These are phyloP conservation scores for Drosophila trapezifrons DNA, from an alignment of 1,140 invertebrate species.

Conservation along the genomic window DNA sequence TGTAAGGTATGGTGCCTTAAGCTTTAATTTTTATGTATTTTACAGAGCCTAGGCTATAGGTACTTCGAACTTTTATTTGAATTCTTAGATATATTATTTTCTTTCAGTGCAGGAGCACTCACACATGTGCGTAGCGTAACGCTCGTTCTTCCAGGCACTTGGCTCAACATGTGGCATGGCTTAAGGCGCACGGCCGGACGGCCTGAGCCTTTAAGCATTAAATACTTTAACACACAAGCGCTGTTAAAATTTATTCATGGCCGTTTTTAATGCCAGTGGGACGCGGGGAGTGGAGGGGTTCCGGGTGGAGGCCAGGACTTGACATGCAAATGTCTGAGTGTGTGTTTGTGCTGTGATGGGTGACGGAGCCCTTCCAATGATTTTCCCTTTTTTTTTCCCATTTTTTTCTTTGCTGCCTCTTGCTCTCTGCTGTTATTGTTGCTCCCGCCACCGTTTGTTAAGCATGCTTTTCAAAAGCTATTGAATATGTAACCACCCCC, in stretches of 20 bases:
- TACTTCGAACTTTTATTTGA: too few relatives aligned
- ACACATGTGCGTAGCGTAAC: slow-evolving; percentile 56
- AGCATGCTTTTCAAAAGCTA: slow-evolving; percentile 79
- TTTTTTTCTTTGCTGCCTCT: slow-evolving; percentile 38
- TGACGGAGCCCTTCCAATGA: slow-evolving; percentile 48
- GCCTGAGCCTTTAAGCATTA: slow-evolving; percentile 79
- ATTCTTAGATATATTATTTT: not conserved
- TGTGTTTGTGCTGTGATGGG: slow-evolving; percentile 47
- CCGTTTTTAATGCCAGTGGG: slow-evolving; percentile 71
- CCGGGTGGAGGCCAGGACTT: slow-evolving; percentile 50
- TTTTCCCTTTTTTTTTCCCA: slow-evolving; percentile 51
- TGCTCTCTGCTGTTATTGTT: slow-evolving; percentile 51
- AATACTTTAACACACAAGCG: slow-evolving; percentile 82
- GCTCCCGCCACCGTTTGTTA: slow-evolving; percentile 59
- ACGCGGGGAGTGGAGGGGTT: slow-evolving; percentile 20
- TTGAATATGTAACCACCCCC: slow-evolving; percentile 72
- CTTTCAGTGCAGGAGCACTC: slow-evolving; percentile 1
- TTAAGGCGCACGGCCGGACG: slow-evolving; percentile 75
- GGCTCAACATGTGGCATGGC: slow-evolving; percentile 72
- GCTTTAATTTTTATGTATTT: too few relatives aligned
- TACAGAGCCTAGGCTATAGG: too few relatives aligned
- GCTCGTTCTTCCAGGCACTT: slow-evolving; percentile 42
- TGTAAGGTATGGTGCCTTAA: too few relatives aligned
- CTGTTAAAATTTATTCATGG: slow-evolving; percentile 82
- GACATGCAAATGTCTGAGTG: slow-evolving; percentile 75